phyloP scores from a whole-genome alignment of 1,140 invertebrate species.

The Anagrus nilaparvatae region DNA sequence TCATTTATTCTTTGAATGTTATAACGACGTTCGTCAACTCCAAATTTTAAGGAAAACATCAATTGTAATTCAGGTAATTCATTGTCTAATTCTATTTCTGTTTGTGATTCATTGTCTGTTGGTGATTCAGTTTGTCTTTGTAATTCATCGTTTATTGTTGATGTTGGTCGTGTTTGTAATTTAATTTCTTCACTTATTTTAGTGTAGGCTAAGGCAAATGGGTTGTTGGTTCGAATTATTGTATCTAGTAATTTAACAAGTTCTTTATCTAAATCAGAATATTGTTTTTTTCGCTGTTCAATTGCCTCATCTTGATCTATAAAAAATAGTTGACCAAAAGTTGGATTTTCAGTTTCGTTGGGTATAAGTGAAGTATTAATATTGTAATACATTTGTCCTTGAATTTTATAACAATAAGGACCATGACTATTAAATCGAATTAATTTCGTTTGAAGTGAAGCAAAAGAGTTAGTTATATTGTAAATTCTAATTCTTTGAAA shows the following conservation, averaged over 20 bases:
- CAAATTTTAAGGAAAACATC: conserved; percentile 12
- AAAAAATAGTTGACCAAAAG: conserved; percentile 12
- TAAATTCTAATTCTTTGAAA: no score
- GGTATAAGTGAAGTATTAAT: conserved; percentile 8
- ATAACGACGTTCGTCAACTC: conserved; percentile 13
- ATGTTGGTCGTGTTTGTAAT: no score
- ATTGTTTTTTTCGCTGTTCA: conserved; percentile 1
- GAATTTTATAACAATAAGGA: conserved; percentile 12
- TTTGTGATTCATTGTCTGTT: no score
- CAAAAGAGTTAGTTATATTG: no score
- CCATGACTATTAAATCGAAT: conserved; percentile 7
- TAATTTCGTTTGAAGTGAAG: no score
- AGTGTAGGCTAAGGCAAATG: conserved; percentile 10
- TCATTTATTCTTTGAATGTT: conserved; percentile 18
- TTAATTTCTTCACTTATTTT: conserved; percentile 15
- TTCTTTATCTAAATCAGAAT: conserved; percentile 10
- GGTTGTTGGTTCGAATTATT: conserved; percentile 11
- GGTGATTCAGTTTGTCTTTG: no score
- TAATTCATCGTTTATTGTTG: no score
- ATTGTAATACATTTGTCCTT: conserved; percentile 9
- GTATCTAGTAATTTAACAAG: conserved; percentile 1
- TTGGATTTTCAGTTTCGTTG: conserved; percentile 1
- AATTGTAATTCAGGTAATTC: conserved; percentile 10
- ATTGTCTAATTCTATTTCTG: not conserved
- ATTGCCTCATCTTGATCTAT: conserved; percentile 9